Base-by-base conservation (phyloP, 37 sponge, comb jelly and placozoan genomes). In the Spongilla lacustris region DNA sequence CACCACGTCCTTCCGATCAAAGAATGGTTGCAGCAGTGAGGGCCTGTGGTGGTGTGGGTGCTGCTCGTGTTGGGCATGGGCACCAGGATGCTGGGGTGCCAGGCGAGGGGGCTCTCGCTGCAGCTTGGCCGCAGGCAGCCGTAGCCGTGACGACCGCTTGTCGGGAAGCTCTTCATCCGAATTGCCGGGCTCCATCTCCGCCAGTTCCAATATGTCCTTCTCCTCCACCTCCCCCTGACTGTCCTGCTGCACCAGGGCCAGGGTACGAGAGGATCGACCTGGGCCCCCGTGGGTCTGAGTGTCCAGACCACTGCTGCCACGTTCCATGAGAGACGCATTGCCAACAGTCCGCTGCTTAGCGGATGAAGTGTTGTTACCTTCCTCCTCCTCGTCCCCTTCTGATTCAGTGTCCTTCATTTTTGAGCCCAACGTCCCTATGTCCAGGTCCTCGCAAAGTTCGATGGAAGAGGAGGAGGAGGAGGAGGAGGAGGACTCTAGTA, bases 21-120 rank as follows among this genome's bases (percentile, higher is more conserved):
- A 80, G 69, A 80, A 58, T n/a, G 80, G 68, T 4, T 32, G 23
- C 32, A 80, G 67, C 2, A 49, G 4, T 13, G 80, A 80, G 34
- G 67, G 14, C 4, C 67, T 5, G 58, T 58, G 58, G 58, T 17
- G 19, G 58, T 58, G 58, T 1, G 58, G 58, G 58, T 58, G 58
- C 19, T 58, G 58, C 11, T 58, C 58, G 1, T 17, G 58, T 10
- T 58, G 58, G 58, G 58, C 46, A 8, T 46, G 46, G 46, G 4
- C 46, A 8, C 46, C 4, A 8, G 46, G n/a, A n/a, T n/a, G 46
- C 8, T 10, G 46, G 46, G 46, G 8, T 46, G 46, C 46, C 4
- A 46, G 19, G 58, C 14, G 58, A 17, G 19, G 58, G 19, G 4
- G 58, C 21, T 10, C 19, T 58, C 58, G 19, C 58, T 58, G 58